Evolutionary conservation across 2,797 vertebrate genomes (phyloP), one percentile per base, ranked within the genome.

Genomic region (Danio jaintianensis): DNA sequence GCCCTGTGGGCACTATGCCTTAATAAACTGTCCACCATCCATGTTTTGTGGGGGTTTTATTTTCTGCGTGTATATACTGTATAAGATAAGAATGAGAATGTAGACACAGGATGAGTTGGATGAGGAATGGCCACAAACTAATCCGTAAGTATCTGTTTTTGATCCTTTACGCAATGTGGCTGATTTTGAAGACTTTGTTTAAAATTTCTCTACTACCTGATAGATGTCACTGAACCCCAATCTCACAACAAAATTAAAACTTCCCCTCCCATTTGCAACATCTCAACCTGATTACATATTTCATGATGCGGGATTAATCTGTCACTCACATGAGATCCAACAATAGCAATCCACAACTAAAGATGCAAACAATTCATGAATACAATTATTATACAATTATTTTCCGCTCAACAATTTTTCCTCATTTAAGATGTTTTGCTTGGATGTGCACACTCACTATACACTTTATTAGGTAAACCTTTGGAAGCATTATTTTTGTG

Each of bases 1-100:
- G 61, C 7, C 7, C 56, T 55, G 43, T 75, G 38, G 61, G 56
- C 13, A 74, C 69, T 59, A 38, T 62, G 53, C 42, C 61, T 83
- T 75, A 83, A 83, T 85, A 81, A 85, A 85, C 4, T 43, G 55
- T 78, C 55, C 29, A 70, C 50, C 56, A 22, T 78, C 11, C 7
- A 12, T 18, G 45, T 70, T 47, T 78, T 58, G 15, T 58, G 15
- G 22, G 29, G 29, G 29, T 68, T 43, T 68, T 55, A 36, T 56
- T 20, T 75, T n/a, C 9, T n/a, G 66, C 15, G 5, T n/a, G 50
- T 47, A 43, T 42, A 38, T n/a, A 29, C 1, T 29, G 29, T 29
- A 29, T 29, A 29, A 29, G 29, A 45, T 16, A 13, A 13, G 5
- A 7, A 7, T 22, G 29, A 15, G 4, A 45, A 72, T 45, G 40